Percentiles rank a stretch among this genome's conserved stretches.
These are phyloP conservation scores for Pelusios castaneus DNA, from an alignment of 2,113 vertebrate species.

Conservation along the genomic window DNA sequence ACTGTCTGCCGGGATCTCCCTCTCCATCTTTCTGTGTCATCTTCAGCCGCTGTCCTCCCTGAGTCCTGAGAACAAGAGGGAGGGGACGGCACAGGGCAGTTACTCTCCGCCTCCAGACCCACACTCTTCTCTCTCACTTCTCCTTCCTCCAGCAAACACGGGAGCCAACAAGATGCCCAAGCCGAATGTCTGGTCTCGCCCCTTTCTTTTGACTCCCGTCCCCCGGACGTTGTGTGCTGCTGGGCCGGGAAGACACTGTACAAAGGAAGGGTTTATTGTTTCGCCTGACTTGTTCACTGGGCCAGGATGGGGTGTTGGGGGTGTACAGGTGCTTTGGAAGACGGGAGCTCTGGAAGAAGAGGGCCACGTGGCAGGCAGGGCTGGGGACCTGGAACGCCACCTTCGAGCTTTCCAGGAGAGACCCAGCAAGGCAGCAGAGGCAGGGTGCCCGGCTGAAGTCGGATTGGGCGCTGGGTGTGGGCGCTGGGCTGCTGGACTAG, in stretches of 20 bases:
- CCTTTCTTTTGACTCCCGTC: accelerated
- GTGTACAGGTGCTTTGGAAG: not conserved
- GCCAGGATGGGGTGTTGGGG: not conserved
- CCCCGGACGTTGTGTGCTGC: not conserved
- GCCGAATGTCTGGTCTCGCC: accelerated
- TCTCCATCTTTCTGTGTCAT: accelerated
- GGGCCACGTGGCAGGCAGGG: not conserved
- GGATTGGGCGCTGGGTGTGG: too few relatives aligned
- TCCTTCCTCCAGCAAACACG: not conserved
- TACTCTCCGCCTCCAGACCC: not conserved
- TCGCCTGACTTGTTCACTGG: not conserved
- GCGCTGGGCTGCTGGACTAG: accelerated
- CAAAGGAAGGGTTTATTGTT: not conserved
- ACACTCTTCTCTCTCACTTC: accelerated
- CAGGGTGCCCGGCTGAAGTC: not conserved
- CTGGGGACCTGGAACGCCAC: not conserved
- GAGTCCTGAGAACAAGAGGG: not conserved
- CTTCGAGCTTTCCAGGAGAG: not conserved
- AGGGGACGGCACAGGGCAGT: not conserved
- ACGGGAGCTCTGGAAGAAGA: not conserved
- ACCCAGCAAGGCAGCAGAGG: not conserved
- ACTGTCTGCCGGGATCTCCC: not conserved
- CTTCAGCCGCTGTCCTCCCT: not conserved
- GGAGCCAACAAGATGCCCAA: accelerated
- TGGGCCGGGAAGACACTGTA: not conserved